phyloP scores from a whole-genome alignment of 2,113 vertebrate genomes.

The Microtus oregoni region DNA sequence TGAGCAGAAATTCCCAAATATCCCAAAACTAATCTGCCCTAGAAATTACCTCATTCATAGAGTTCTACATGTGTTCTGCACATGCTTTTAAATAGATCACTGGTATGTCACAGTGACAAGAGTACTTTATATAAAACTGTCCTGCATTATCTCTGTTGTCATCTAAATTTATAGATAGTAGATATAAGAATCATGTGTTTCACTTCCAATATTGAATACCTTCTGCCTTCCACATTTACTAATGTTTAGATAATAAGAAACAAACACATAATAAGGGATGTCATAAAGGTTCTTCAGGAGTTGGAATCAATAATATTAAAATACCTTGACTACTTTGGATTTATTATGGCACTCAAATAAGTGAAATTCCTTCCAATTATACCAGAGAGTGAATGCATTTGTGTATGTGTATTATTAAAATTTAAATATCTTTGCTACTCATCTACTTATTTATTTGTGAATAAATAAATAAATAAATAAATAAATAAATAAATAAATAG shows the following conservation, averaged over 20 bases:
- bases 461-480: too few species aligned
- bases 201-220: neutral
- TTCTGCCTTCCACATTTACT: neutral
- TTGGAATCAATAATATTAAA: neutral
- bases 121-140: neutral
- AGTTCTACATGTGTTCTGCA: neutral
- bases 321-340: neutral
- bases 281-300: neutral
- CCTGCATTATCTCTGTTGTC: neutral
- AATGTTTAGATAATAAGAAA: neutral
- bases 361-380: neutral
- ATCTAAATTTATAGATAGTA: neutral
- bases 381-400: neutral
- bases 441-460: neutral
- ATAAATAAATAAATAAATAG: too few species aligned
- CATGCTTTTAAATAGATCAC: too few species aligned
- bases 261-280: neutral
- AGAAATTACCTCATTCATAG: neutral
- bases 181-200: neutral
- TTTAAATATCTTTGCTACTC: neutral
- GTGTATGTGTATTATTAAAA: neutral
- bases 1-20: neutral
- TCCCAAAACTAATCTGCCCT: accelerated
- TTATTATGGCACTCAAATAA: neutral
- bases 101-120: neutral